A percentile compares a stretch with the other conserved stretches of the same genome.
These are phyloP conservation scores for Ganaspis brasiliensis DNA, from an alignment of 2,888 invertebrate species.

Conservation along the genomic window DNA sequence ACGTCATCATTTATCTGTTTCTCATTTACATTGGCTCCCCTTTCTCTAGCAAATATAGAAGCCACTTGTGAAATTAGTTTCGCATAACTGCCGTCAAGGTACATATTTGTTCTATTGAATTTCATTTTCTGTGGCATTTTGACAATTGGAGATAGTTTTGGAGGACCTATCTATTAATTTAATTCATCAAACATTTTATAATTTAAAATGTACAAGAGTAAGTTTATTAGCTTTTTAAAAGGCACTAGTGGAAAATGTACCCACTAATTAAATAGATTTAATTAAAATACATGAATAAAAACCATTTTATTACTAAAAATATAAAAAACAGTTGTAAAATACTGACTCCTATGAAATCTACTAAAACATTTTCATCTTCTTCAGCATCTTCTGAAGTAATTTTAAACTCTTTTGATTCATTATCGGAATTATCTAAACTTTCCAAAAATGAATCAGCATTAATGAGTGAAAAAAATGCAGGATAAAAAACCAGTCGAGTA, in stretches of 20 bases:
- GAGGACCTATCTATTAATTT: neutral
- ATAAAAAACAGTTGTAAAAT: no score
- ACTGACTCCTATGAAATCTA: no score
- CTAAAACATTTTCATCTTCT: no score
- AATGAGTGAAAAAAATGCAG: slow-evolving; percentile 31
- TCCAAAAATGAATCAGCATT: neutral
- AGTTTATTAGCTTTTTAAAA: no score
- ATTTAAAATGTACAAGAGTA: no score
- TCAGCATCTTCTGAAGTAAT: neutral
- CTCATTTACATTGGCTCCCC: slow-evolving; percentile 55
- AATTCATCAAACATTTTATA: neutral
- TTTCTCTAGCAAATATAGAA: slow-evolving; percentile 55
- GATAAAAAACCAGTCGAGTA: slow-evolving; percentile 5
- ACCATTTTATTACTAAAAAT: no score
- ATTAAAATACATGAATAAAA: no score
- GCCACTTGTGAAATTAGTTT: slow-evolving; percentile 57
- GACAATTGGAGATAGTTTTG: neutral
- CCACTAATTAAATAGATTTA: no score
- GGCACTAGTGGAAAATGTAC: no score
- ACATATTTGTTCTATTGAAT: slow-evolving; percentile 1
- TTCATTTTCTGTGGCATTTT: neutral
- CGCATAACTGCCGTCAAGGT: slow-evolving; percentile 52
- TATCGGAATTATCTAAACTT: neutral
- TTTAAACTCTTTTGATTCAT: neutral
- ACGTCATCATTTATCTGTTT: slow-evolving; percentile 59